These are phyloP conservation scores for Scomber japonicus DNA, from an alignment of 2,113 vertebrate species.

Conservation along the genomic window DNA sequence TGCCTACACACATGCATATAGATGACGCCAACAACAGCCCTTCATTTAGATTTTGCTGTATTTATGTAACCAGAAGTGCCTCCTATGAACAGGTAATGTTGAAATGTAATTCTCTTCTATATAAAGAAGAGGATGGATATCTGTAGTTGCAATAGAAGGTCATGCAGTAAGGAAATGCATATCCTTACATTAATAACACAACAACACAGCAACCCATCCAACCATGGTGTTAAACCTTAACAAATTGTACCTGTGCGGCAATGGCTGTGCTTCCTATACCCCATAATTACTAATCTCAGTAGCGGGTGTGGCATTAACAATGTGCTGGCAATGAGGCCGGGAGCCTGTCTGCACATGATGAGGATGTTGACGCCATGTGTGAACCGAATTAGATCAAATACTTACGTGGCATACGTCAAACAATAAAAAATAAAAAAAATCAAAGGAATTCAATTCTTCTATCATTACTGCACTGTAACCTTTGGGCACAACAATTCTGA, in stretches of 20 bases:
- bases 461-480: conserved; percentile 13
- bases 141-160: not conserved
- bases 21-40: not conserved
- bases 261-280: not conserved
- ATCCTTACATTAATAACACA: not conserved
- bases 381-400: conserved; percentile 23
- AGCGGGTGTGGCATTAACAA: conserved; percentile 37
- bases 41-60: not conserved
- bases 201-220: not conserved
- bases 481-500: conserved; percentile 15
- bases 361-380: not conserved
- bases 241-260: not conserved
- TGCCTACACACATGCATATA: not conserved
- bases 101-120: not conserved
- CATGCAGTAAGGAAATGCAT: not conserved
- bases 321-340: not conserved
- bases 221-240: not conserved
- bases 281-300: conserved; percentile 33
- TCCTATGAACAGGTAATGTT: not conserved
- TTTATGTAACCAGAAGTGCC: not conserved
- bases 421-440: not conserved
- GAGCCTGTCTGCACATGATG: conserved; percentile 2
- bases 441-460: not conserved
- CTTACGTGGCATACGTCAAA: not conserved
- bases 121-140: not conserved